Base-by-base conservation (phyloP, 2,113 vertebrate species). In the Brachirus orientalis region DNA sequence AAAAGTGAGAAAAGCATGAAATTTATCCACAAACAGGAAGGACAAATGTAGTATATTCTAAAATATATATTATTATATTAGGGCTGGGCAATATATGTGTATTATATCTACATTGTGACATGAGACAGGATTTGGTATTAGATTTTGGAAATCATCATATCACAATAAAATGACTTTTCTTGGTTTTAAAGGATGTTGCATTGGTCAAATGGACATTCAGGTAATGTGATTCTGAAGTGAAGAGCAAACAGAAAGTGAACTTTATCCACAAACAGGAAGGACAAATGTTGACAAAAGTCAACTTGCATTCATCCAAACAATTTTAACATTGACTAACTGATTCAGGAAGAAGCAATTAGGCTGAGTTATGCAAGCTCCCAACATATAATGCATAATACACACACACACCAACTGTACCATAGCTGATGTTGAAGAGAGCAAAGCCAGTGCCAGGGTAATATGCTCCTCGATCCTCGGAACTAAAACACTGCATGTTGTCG, bases 401-500 rank as follows among this genome's bases (percentile, higher is more conserved):
- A 51, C 64, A 43, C 28, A 52, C 51, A 57, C 28, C 61, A 16
- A 88, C 92, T 36, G 79, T 85, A 97, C 97, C 53, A 0, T 96
- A 96, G 72, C 88, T 91, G 72, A 95, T 90, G 89, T 94, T 94
- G 89, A 95, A 98, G 63, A 94, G 73, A 19, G 95, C 96, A 47
- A 94, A 96, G 38, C 96, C 96, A 1, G 72, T 90, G 14, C 97
- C 97, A 0, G 95, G 95, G 79, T 91, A 99, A 88, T 94, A 98
- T 3, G 95, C 94, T 0, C 96, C 95, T 8, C 87, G 94, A 70
- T 93, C 92, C 6, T 94, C 92, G 0, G 82, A 35, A 6, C 94
- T 88, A 88, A 96, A 96, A 74, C 97, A 98, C 82, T 98, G 98
- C 96, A 99, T 97, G 79, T 92, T 97, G 0, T 94, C 88, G 6